Evolutionary conservation across 2,888 invertebrate species (phyloP).

Genomic region (Blastobasis lacticolella): DNA sequence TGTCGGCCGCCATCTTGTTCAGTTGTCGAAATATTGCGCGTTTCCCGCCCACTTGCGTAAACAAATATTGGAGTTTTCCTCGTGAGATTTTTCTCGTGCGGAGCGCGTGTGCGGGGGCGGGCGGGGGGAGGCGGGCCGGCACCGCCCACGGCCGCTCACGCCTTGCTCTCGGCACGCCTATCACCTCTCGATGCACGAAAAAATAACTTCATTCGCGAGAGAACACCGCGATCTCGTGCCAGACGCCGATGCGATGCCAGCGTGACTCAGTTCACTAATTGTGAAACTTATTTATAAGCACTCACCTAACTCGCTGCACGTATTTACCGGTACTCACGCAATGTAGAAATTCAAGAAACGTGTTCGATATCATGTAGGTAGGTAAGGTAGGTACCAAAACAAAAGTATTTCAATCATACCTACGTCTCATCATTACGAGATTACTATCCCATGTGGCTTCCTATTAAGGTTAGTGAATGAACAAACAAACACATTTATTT

Average conservation of each 20-base stretch:
- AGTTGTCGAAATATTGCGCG: slow-evolving; percentile 28
- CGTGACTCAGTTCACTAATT: background rate
- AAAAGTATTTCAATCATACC: no score
- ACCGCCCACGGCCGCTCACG: slow-evolving; percentile 48
- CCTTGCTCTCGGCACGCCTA: slow-evolving; percentile 18
- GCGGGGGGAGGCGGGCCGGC: slow-evolving; percentile 68
- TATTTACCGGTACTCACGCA: no score
- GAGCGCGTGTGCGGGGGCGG: slow-evolving; percentile 59
- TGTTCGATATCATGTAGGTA: no score
- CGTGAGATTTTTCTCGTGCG: slow-evolving; percentile 56
- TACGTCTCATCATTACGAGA: no score
- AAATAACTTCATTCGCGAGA: background rate
- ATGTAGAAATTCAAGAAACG: no score
- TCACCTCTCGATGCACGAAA: background rate
- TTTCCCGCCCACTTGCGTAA: slow-evolving; percentile 48
- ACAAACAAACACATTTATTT: no score
- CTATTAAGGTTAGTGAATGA: no score
- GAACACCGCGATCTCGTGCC: background rate
- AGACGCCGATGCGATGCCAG: background rate
- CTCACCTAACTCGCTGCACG: no score
- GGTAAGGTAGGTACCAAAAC: no score
- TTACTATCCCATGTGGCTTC: no score
- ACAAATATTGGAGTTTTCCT: slow-evolving; percentile 53
- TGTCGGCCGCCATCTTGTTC: slow-evolving; percentile 35
- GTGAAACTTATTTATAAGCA: no score